Evolutionary conservation across 2,113 vertebrate species (phyloP), one percentile per base, ranked within the genome.

Genomic region (Anarrhichthys ocellatus): DNA sequence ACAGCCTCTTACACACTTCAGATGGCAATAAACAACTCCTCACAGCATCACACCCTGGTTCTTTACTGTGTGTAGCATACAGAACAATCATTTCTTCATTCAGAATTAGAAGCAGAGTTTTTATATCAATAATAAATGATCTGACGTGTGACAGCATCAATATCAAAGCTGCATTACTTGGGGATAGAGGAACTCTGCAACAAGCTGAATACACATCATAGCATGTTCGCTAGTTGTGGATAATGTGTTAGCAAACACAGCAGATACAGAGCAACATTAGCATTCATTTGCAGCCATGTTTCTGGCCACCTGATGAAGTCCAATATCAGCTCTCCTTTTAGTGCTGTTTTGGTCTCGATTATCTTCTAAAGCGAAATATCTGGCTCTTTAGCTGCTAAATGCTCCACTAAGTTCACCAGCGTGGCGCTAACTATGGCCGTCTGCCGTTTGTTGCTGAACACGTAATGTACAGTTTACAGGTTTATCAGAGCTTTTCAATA

Each of bases 1-100:
- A 46, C n/a, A 14, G 29, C 20, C 14, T 36, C 46, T 14, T 29
- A 32, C 29, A 29, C 3, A 67, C 17, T 36, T 34, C 18, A 76
- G 54, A 63, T 40, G 32, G n/a, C 50, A 59, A 77, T 70, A 84
- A 73, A 78, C 15, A 36, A 40, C 29, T 54, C 9, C 40, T 9
- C 4, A 29, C 61, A 58, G 63, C 38, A 58, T 56, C 24, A 34
- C 11, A 36, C 0, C 18, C 17, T 15, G 24, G n/a, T 32, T 36
- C n/a, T 71, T 50, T 61, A 38, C 17, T 63, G 54, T 9, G 22
- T 38, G 27, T 73, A 13, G 22, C 22, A 15, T 36, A 34, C 17
- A 67, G 3, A 14, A 64, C 14, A 2, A n/a, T 48, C 2, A 52
- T 11, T 18, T 18, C 0, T 18, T 24, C 32, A 3, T 18, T 75